These are phyloP conservation scores for Brachyptera putata DNA, from an alignment of 2,888 invertebrate genomes.

Conservation along the genomic window DNA sequence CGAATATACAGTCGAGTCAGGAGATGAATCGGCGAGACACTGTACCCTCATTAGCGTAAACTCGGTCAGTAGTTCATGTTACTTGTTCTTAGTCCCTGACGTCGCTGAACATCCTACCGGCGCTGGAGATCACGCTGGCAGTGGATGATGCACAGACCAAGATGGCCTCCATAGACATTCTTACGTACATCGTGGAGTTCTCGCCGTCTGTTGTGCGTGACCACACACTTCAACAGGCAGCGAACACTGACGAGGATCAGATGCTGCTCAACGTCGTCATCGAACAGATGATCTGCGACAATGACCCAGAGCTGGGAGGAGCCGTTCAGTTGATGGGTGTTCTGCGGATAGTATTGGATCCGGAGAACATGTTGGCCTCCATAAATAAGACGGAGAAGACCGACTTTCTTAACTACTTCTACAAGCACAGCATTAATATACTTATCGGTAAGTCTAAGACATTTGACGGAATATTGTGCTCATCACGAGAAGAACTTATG, in stretches of 20 bases:
- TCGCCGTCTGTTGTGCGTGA: constrained; percentile 96
- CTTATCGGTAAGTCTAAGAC: constrained; percentile 66
- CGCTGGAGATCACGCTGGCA: constrained; percentile 84
- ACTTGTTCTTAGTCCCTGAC: constrained; percentile 61
- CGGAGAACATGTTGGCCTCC: constrained; percentile 95
- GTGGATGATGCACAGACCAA: constrained; percentile 93
- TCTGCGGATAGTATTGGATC: constrained; percentile 86
- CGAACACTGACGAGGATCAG: constrained; percentile 56
- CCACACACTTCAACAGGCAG: constrained; percentile 82
- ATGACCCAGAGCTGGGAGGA: constrained; percentile 94
- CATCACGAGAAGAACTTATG: too few relatives aligned
- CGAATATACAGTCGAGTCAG: too few relatives aligned
- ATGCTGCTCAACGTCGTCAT: constrained; percentile 93
- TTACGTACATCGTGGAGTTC: constrained; percentile 97
- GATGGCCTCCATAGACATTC: constrained; percentile 95
- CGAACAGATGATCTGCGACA: constrained; percentile 95
- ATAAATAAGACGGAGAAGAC: constrained; percentile 95
- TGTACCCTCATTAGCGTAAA: too few relatives aligned
- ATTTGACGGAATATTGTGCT: too few relatives aligned
- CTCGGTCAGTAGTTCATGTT: too few relatives aligned
- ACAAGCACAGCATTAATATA: constrained; percentile 95
- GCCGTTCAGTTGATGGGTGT: constrained; percentile 97
- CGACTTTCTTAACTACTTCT: constrained; percentile 97
- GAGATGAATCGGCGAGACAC: too few relatives aligned
- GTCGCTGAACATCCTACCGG: constrained; percentile 80